Conservation (phyloP, 2,113 vertebrate genomes). For the Petromus typicus region DNA sequence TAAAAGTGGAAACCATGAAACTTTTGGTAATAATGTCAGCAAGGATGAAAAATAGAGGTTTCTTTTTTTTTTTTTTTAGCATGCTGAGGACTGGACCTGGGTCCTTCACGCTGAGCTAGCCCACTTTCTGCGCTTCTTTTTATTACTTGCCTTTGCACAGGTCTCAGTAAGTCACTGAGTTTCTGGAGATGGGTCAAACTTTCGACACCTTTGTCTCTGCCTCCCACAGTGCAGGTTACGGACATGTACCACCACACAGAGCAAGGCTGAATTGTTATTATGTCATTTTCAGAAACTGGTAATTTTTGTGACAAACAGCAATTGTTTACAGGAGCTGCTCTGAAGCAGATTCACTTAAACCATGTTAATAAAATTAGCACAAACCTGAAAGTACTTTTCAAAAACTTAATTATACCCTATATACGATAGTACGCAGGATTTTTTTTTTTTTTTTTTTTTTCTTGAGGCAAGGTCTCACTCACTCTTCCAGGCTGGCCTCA, state of each 20-base stretch:
- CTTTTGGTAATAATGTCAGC: not conserved
- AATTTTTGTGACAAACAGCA: not conserved
- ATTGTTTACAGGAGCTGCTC: not conserved
- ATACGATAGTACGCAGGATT: not conserved
- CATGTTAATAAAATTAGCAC: not conserved
- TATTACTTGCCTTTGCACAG: not conserved
- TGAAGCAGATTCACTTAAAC: not conserved
- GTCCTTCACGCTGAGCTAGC: not conserved
- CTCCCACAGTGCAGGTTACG: not conserved
- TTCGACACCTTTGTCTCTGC: too few species aligned
- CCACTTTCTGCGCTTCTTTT: not conserved
- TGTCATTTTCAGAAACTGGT: not conserved
- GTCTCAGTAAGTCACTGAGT: not conserved
- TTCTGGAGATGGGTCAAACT: not conserved
- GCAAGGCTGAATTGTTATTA: not conserved
- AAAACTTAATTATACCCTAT: not conserved
- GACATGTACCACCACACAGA: not conserved
- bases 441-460: not conserved
- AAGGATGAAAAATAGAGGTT: not conserved
- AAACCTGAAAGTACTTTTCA: not conserved
- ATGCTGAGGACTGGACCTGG: not conserved
- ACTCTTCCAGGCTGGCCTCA: not conserved
- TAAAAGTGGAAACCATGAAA: not conserved
- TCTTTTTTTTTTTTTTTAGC: not conserved
- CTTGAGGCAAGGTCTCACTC: not conserved